These are phyloP conservation scores for Drosophila nigromelanica DNA, from an alignment of 1,140 invertebrate genomes.

Conservation along the genomic window DNA sequence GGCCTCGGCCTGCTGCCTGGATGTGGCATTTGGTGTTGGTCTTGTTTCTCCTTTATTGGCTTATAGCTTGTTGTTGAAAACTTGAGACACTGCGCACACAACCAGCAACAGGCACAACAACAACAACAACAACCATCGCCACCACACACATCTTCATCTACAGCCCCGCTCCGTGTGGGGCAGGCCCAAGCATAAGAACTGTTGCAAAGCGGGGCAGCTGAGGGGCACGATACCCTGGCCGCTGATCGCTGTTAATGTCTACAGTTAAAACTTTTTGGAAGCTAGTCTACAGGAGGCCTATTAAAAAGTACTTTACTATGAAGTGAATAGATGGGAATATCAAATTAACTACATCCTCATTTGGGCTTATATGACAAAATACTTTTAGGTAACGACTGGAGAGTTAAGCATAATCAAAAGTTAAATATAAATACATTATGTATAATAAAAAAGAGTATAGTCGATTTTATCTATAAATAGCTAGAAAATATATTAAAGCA, in stretches of 20 bases:
- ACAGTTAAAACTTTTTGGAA: conserved; percentile 43
- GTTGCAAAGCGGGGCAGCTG: conserved; percentile 6
- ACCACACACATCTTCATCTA: conserved; percentile 66
- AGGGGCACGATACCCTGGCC: conserved; percentile 36
- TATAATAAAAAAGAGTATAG: too few species aligned
- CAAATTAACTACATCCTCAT: too few species aligned
- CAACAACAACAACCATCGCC: conserved; percentile 22
- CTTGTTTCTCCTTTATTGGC: conserved; percentile 72
- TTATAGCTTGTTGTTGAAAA: conserved; percentile 80
- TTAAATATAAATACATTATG: too few species aligned
- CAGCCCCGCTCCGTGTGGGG: conserved; percentile 53
- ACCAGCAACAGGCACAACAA: conserved; percentile 1
- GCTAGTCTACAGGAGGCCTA: neutral
- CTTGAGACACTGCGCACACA: conserved; percentile 61
- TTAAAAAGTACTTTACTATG: neutral
- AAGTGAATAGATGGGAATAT: too few species aligned
- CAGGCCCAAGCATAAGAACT: conserved; percentile 24
- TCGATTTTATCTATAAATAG: too few species aligned
- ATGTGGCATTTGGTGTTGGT: conserved; percentile 34
- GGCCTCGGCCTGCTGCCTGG: conserved; percentile 19
- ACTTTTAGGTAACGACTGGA: too few species aligned
- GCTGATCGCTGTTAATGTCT: conserved; percentile 30
- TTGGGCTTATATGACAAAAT: too few species aligned
- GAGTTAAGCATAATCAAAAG: too few species aligned
- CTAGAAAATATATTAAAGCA: too few species aligned